Evolutionary conservation across 2,113 vertebrate species (phyloP), one percentile per base, ranked within the genome.

Genomic region (Oenanthe melanoleuca): DNA sequence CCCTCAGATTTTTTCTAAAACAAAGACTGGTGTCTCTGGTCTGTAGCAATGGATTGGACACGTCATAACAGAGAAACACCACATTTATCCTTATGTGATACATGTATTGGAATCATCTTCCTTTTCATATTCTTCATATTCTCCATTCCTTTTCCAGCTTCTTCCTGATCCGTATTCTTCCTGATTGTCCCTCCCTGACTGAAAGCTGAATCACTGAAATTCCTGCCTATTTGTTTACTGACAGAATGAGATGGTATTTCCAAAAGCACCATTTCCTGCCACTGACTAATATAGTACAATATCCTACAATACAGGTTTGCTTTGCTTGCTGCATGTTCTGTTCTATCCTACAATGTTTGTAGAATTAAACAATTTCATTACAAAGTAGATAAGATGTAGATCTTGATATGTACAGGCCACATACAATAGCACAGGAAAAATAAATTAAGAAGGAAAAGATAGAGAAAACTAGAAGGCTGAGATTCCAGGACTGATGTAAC

Each of bases 141-240:
- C 52, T 80, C 19, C 79, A 70, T 85, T 89, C 78, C 21, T 81
- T 87, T 75, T 63, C 59, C 73, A 77, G 78, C 16, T 88, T 88
- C 79, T 65, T 87, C 65, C 60, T 44, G 26, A 20, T 66, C 28
- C 37, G 74, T 3, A 37, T 82, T 89, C 61, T 78, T 86, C 67
- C 67, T 70, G 20, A 24, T 77, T 4, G 23, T 56, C 44, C 52
- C 60, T 93, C 40, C 71, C 52, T 56, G 67, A 64, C 85, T 64
- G 71, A 86, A 89, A 53, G 67, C 40, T 94, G 89, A 95, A 78
- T 94, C 75, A 88, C 65, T 66, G 40, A 66, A 73, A 90, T 83
- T 93, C 71, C 88, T 92, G 75, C 31, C 71, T 23, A 8, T 64
- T 80, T 94, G 56, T 72, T 93, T 94, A 89, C 79, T 93, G 81